Conservation (phyloP, 2,888 invertebrate species). For the Brachyopa scutellaris region DNA sequence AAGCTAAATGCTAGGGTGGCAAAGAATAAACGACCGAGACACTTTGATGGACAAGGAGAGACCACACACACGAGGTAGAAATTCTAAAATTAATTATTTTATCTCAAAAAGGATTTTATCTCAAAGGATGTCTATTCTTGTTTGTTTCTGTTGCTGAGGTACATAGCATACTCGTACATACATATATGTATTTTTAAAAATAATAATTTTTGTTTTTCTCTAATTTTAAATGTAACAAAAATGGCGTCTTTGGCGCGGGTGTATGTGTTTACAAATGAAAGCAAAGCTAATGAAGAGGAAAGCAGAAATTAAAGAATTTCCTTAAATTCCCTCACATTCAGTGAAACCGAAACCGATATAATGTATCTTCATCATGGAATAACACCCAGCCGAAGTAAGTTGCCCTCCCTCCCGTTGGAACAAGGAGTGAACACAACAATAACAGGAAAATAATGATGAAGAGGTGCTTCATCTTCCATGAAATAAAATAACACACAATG, state of each 20-base stretch:
- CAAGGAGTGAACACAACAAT: neutral
- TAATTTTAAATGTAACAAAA: too few relatives aligned
- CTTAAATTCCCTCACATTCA: neutral
- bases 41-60: neutral
- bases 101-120: neutral
- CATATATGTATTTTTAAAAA: neutral
- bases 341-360: neutral
- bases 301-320: neutral
- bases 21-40: neutral
- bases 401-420: neutral
- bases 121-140: too few relatives aligned
- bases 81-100: neutral
- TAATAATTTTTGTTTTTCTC: too few relatives aligned
- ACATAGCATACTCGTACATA: neutral
- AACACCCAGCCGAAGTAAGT: neutral
- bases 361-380: neutral
- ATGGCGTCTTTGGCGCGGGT: too few relatives aligned
- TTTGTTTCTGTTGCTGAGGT: neutral
- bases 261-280: too few relatives aligned
- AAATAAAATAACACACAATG: conserved; percentile 24
- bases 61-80: neutral
- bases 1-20: neutral
- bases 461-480: conserved; percentile 19
- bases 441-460: neutral
- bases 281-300: conserved; percentile 8